Conservation (phyloP, 1,140 invertebrate genomes). For the Drosophila ogumai region DNA sequence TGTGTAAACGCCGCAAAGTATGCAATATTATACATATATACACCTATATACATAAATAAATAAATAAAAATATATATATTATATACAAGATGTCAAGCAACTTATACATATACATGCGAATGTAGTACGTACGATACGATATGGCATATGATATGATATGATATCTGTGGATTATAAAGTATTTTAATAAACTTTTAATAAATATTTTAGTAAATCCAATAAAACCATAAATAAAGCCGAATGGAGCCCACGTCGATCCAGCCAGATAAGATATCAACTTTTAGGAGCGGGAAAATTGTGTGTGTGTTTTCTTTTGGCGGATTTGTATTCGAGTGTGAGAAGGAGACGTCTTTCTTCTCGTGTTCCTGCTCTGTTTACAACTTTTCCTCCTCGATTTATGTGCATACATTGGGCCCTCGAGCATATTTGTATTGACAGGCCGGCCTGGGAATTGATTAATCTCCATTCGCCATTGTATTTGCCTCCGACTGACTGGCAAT, state of each 20-base stretch:
- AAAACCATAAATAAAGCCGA: constrained; percentile 37
- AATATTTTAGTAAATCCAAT: constrained; percentile 79
- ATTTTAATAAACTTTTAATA: constrained; percentile 84
- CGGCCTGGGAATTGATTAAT: constrained; percentile 73
- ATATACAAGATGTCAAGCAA: constrained; percentile 57
- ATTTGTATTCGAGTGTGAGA: background rate
- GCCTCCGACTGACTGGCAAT: constrained; percentile 53
- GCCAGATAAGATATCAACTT: constrained; percentile 1
- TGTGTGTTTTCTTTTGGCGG: constrained; percentile 53
- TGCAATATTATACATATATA: constrained; percentile 77
- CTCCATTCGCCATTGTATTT: constrained; percentile 34
- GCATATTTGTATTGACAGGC: constrained; percentile 66
- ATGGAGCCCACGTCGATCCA: constrained; percentile 15
- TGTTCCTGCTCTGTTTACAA: constrained; percentile 29
- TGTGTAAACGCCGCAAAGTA: constrained; percentile 79
- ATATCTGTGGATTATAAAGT: constrained; percentile 75
- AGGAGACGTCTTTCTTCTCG: background rate
- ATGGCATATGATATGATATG: constrained; percentile 67
- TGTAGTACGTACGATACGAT: constrained; percentile 64
- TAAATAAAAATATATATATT: constrained; percentile 48
- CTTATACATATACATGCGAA: constrained; percentile 49
- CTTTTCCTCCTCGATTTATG: constrained; percentile 57
- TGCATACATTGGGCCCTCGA: constrained; percentile 64
- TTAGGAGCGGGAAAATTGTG: constrained; percentile 2
- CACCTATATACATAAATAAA: constrained; percentile 46